A percentile compares a stretch with the other conserved stretches of the same genome.
These are phyloP conservation scores for Todus mexicanus DNA, from an alignment of 2,797 vertebrate genomes.

Conservation along the genomic window DNA sequence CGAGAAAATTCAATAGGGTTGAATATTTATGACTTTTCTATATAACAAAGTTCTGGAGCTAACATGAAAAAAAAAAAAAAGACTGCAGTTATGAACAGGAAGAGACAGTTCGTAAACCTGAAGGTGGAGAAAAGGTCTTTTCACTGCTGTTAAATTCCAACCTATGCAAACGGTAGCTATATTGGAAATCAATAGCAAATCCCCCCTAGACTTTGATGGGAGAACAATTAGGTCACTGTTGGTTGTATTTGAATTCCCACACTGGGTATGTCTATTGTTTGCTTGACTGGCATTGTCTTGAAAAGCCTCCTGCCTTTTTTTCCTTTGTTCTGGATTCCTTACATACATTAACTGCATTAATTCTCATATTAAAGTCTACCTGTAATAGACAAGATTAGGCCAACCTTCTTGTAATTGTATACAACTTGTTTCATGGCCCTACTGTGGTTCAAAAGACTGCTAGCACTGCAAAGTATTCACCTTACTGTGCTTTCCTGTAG, in stretches of 20 bases:
- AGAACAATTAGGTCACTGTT: conserved; percentile 1
- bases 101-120: neutral
- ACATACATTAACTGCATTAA: neutral
- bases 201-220: neutral
- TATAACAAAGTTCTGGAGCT: neutral
- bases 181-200: conserved; percentile 32
- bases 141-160: neutral
- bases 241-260: conserved; percentile 19
- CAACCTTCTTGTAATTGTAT: neutral
- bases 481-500: neutral
- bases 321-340: neutral
- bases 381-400: neutral
- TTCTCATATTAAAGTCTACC: neutral
- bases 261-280: neutral
- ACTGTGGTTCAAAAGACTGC: neutral
- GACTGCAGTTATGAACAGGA: neutral
- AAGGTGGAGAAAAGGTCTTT: conserved; percentile 5
- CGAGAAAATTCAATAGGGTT: neutral
- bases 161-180: neutral
- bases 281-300: neutral
- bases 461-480: neutral
- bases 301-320: neutral
- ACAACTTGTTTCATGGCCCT: neutral
- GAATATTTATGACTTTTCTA: conserved; percentile 12
- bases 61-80: neutral